Evolutionary conservation across 2,888 invertebrate species (phyloP).

Genomic region (Ochropacha duplaris): DNA sequence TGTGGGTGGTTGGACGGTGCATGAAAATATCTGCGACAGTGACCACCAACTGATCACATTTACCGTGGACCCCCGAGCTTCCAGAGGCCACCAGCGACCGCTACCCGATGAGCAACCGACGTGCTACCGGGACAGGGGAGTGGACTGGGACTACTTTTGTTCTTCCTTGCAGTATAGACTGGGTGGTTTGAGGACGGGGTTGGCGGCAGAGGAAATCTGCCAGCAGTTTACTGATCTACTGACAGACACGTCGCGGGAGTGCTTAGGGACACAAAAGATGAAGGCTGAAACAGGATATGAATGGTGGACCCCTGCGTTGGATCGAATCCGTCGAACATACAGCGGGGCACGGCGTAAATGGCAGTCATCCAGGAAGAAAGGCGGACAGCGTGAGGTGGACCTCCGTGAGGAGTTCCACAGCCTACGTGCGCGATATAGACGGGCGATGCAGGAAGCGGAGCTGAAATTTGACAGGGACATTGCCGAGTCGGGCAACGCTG

Average conservation of each 20-base stretch:
- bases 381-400: not conserved
- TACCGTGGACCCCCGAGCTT: not conserved
- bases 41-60: slow-evolving; percentile 25
- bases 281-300: slow-evolving; percentile 3
- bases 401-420: slow-evolving; percentile 8
- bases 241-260: not conserved
- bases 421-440: not conserved
- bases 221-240: not conserved
- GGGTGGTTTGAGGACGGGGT: not conserved
- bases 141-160: not conserved
- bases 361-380: not conserved
- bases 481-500: not conserved
- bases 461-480: not conserved
- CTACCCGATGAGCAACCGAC: not conserved
- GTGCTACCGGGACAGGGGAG: not conserved
- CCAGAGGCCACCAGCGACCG: not conserved
- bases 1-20: slow-evolving; percentile 18
- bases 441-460: not conserved
- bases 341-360: not conserved
- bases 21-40: slow-evolving; percentile 13
- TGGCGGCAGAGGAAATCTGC: slow-evolving; percentile 2
- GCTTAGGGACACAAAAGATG: slow-evolving; percentile 14
- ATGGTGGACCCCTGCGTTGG: not conserved
- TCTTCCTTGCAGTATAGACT: not conserved
- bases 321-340: not conserved